Conservation (phyloP, 2,888 invertebrate species). For the Caenorhabditis sinica region DNA sequence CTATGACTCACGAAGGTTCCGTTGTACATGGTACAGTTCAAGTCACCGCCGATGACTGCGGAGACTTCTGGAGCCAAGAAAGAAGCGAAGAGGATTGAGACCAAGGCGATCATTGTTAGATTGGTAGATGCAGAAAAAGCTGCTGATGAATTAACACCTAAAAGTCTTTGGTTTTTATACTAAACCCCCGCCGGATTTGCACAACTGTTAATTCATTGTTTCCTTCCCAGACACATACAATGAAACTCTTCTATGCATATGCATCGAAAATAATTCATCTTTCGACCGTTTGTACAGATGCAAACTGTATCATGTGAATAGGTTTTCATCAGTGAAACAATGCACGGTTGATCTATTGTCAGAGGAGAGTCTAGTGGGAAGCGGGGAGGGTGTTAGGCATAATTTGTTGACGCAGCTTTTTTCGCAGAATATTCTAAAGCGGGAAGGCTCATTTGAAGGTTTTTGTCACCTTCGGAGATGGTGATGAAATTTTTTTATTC, state of each 20-base stretch:
- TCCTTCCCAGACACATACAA: conserved; percentile 1
- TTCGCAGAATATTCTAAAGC: conserved; percentile 10
- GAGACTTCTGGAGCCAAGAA: conserved; percentile 42
- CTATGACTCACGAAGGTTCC: conserved; percentile 29
- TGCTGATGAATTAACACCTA: conserved; percentile 37
- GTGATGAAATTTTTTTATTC: not conserved
- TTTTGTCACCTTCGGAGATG: conserved; percentile 11
- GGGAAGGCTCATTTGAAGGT: not conserved
- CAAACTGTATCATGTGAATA: conserved; percentile 29
- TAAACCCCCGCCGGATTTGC: not conserved
- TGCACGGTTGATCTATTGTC: conserved; percentile 7
- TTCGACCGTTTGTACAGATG: conserved; percentile 39
- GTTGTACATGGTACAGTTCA: conserved; percentile 50
- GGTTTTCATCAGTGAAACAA: conserved; percentile 21
- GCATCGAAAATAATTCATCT: not conserved
- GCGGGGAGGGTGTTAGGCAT: conserved; percentile 22
- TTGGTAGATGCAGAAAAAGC: conserved; percentile 12
- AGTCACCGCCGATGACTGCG: conserved; percentile 37
- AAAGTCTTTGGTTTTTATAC: conserved; percentile 29
- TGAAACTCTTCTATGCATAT: conserved; percentile 18
- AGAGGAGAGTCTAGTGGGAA: conserved; percentile 8
- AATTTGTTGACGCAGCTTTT: conserved; percentile 28
- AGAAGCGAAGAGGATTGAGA: conserved; percentile 38
- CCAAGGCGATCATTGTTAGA: conserved; percentile 24
- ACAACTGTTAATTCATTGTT: conserved; percentile 17